Conservation (phyloP, 1,140 invertebrate genomes). For the Gerris buenoi region DNA sequence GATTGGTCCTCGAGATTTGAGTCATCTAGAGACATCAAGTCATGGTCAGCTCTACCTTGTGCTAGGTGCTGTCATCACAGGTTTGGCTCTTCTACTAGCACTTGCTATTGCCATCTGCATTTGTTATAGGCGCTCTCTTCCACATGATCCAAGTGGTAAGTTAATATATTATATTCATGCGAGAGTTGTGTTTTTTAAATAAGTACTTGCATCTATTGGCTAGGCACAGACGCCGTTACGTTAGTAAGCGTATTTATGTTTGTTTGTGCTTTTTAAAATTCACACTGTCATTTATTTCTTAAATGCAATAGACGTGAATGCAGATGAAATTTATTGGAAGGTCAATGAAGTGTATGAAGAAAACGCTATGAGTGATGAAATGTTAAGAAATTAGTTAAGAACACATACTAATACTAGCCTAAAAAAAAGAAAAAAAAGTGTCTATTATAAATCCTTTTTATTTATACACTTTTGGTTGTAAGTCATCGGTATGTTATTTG, state of each 20-base stretch:
- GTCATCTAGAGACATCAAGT: constrained; percentile 18
- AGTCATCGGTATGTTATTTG: no score
- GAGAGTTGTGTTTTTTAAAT: not conserved
- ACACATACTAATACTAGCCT: no score
- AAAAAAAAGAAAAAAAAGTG: no score
- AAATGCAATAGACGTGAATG: no score
- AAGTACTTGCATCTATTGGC: not conserved
- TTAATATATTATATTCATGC: constrained; percentile 25
- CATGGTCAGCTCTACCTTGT: constrained; percentile 39
- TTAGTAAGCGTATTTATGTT: not conserved
- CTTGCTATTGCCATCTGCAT: constrained; percentile 33
- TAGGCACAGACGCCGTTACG: not conserved
- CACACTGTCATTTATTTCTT: no score
- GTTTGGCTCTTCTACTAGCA: constrained; percentile 31
- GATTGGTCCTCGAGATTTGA: constrained; percentile 10
- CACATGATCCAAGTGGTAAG: constrained; percentile 32
- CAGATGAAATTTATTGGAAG: no score
- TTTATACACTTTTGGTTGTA: no score
- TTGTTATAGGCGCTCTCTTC: constrained; percentile 32
- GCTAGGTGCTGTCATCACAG: constrained; percentile 37
- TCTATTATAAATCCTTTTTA: no score
- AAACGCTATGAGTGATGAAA: no score
- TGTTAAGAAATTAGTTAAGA: no score
- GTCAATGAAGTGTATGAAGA: no score
- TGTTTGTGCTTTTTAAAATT: not conserved